Percentiles rank a stretch among this genome's conserved stretches.
Conservation (phyloP, 2,888 invertebrate species). For the Lasioglossum oenotherae region DNA sequence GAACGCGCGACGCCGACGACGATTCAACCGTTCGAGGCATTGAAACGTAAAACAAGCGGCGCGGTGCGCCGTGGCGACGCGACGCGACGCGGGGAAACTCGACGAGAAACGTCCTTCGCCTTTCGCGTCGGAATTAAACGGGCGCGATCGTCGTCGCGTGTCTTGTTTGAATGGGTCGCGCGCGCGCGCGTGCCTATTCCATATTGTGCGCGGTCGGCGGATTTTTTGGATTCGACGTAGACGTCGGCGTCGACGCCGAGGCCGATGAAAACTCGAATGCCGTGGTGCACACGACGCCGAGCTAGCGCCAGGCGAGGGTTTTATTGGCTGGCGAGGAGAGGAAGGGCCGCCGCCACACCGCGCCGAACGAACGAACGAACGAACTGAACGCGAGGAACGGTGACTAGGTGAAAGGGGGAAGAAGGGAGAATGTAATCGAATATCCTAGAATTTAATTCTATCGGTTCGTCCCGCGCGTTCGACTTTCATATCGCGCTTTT, state of each 20-base stretch:
- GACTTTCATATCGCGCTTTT: constrained; percentile 83
- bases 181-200: constrained; percentile 55
- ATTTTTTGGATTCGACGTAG: constrained; percentile 57
- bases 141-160: constrained; percentile 55
- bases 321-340: constrained; percentile 61
- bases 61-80: background rate
- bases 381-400: constrained; percentile 33
- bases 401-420: constrained; percentile 44
- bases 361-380: background rate
- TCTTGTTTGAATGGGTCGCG: constrained; percentile 67
- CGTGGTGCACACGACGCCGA: constrained; percentile 50
- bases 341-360: constrained; percentile 20
- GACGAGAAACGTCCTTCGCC: constrained; percentile 30
- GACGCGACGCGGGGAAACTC: constrained; percentile 16
- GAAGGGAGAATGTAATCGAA: constrained; percentile 82
- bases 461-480: constrained; percentile 79
- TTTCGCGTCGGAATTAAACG: constrained; percentile 44
- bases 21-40: constrained; percentile 46
- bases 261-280: constrained; percentile 60
- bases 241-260: constrained; percentile 56
- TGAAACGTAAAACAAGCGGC: constrained; percentile 32
- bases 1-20: constrained; percentile 34
- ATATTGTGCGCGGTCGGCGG: constrained; percentile 56
- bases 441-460: constrained; percentile 84
- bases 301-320: constrained; percentile 62